Evolutionary conservation across 2,888 invertebrate species (phyloP), one percentile per base, ranked within the genome.

Genomic region (Melitaea athalia): DNA sequence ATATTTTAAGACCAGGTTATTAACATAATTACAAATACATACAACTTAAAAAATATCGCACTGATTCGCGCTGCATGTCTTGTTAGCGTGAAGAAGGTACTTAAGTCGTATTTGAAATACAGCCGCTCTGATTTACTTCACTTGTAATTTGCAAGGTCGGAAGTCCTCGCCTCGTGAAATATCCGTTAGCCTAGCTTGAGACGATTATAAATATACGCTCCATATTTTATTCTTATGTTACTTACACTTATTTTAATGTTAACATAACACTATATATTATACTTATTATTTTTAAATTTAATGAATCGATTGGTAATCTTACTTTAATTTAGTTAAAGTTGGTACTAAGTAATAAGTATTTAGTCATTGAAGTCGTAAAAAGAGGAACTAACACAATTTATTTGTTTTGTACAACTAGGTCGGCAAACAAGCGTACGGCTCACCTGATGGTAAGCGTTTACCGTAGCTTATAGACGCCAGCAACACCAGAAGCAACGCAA

Each of bases 91-190:
- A 42, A 57, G 57, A 38, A 8, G 38, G 31, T 4, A 15, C 57
- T 38, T n/a, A 42, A 31, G 31, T 52, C 53, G 45, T 60, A 42
- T 59, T 69, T 59, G 59, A 59, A 84, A 82, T 55, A 57, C 85
- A 80, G 76, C 75, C 50, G 52, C 50, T 65, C 68, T 82, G 87
- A 87, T 87, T 88, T 88, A 88, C 85, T 75, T 75, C 74, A 74
- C 74, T 79, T 74, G 84, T 81, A 85, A 86, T 85, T 86, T 86
- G 83, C 81, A 72, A 78, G 79, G 83, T 84, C 82, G 81, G 83
- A 83, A 85, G 81, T 85, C 77, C 79, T 76, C 74, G 77, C 74
- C 75, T 67, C 61, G 73, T 74, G 75, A 77, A 69, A 75, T 77
- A 74, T 72, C 66, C 75, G 67, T 71, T 74, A 73, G 38, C 38